Evolutionary conservation across 2,113 vertebrate genomes (phyloP), one percentile per base, ranked within the genome.

Genomic region (Platichthys flesus): DNA sequence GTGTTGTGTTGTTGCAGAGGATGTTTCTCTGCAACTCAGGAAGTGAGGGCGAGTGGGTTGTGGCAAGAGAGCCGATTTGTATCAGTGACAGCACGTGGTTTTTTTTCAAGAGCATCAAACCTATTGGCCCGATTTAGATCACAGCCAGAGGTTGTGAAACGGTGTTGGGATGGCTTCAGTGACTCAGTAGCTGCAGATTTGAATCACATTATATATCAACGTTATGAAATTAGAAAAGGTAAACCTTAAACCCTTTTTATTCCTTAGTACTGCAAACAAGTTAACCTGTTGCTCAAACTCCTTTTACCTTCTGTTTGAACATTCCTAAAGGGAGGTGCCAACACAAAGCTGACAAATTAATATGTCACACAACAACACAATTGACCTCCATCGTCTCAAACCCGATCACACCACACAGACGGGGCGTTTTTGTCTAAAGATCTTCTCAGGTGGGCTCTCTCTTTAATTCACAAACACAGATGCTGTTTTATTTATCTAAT

Each of bases 21-120:
- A 52, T 57, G 54, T 59, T 7, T 14, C 67, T 76, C 18, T 26
- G 2, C 67, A 72, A 35, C n/a, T n/a, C n/a, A 86, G 85, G 85
- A 91, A 91, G 72, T 82, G 52, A 26, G 10, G 1, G 0, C 20
- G 58, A 49, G 61, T 62, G 74, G 65, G 35, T 51, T 66, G 51
- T 55, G 24, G 37, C 12, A 1, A n/a, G 15, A 65, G 65, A 21
- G 23, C 16, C 28, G 15, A 24, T 62, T 76, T 62, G 65, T 18
- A 16, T 15, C 20, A 5, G 47, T 8, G 7, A 18, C 3, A 14
- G 10, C 26, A 54, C 0, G 28, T 20, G 20, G 1, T 55, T 67
- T 76, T 76, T 12, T n/a, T n/a, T n/a, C 51, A 56, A 5, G 23
- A 56, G n/a, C 5, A 24, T 10, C 54, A 56, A 24, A n/a, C 7